phyloP scores from a whole-genome alignment of 2,113 vertebrate species.

The Globicephala melas region DNA sequence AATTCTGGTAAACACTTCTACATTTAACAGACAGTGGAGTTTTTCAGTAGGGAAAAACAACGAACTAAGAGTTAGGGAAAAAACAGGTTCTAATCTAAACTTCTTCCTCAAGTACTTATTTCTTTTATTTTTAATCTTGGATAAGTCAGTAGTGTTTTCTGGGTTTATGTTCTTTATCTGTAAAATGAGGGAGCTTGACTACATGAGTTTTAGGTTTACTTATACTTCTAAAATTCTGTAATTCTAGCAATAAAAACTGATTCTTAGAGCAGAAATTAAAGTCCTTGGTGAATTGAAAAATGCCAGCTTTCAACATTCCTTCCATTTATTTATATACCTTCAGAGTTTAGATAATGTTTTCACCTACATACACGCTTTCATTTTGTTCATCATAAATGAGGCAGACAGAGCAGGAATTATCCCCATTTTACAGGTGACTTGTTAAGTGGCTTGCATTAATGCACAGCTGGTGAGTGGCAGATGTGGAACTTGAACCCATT shows the following conservation, averaged over 20 bases:
- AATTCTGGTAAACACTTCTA: not conserved
- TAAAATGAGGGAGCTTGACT: not conserved
- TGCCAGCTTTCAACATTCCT: not conserved
- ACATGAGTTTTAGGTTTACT: not conserved
- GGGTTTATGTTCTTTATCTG: not conserved
- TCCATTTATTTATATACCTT: not conserved
- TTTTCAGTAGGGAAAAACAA: not conserved
- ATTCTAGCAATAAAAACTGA: not conserved
- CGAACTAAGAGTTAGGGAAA: not conserved
- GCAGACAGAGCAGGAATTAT: not conserved
- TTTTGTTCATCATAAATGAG: not conserved
- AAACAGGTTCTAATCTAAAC: not conserved
- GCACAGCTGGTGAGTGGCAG: not conserved
- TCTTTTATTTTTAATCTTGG: not conserved
- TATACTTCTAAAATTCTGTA: conserved; percentile 6
- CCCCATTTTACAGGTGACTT: not conserved
- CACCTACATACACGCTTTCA: not conserved
- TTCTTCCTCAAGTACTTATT: not conserved
- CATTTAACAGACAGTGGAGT: not conserved
- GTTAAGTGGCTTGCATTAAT: not conserved
- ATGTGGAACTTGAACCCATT: not conserved
- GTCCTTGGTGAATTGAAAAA: not conserved
- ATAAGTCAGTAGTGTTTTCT: not conserved
- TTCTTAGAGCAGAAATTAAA: not conserved
- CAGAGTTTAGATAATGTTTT: not conserved